Percentiles rank a stretch among this genome's conserved stretches.
Evolutionary conservation across 2,113 vertebrate species (phyloP).

Genomic region (Syngnathus floridae): DNA sequence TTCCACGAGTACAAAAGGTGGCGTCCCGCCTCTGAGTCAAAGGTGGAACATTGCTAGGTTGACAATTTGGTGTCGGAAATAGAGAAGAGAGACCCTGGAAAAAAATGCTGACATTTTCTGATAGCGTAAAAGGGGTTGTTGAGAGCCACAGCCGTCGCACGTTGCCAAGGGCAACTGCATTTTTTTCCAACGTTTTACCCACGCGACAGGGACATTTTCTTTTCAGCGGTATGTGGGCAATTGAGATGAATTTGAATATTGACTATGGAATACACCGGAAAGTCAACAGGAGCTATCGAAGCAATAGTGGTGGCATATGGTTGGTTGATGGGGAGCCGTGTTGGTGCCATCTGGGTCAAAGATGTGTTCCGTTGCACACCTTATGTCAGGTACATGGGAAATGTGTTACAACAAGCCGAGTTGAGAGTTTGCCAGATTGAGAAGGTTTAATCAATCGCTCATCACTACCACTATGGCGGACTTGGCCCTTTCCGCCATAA

Average conservation of each 20-base stretch:
- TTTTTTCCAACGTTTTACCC: neutral
- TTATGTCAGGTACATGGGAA: slow-evolving; percentile 55
- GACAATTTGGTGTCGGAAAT: neutral
- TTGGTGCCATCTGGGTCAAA: slow-evolving; percentile 56
- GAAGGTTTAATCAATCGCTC: slow-evolving; percentile 36
- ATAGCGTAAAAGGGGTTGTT: neutral
- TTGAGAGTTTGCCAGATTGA: slow-evolving; percentile 30
- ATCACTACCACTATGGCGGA: too few species aligned
- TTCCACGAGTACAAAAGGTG: neutral
- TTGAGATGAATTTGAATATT: neutral
- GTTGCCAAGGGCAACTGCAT: neutral
- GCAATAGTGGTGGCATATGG: slow-evolving; percentile 51
- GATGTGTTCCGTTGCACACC: slow-evolving; percentile 45
- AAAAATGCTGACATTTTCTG: neutral
- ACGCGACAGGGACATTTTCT: neutral
- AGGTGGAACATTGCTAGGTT: neutral
- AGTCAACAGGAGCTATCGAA: slow-evolving; percentile 31
- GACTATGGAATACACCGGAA: neutral
- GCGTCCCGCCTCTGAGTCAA: neutral
- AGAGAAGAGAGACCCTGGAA: neutral
- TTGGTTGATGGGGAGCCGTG: slow-evolving; percentile 18
- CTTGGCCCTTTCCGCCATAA: slow-evolving; percentile 19
- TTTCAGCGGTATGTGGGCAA: neutral
- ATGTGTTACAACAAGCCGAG: slow-evolving; percentile 35
- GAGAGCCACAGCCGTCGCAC: slow-evolving; percentile 10